These are phyloP conservation scores for Lanius ludovicianus DNA, from an alignment of 2,113 vertebrate species.

Conservation along the genomic window DNA sequence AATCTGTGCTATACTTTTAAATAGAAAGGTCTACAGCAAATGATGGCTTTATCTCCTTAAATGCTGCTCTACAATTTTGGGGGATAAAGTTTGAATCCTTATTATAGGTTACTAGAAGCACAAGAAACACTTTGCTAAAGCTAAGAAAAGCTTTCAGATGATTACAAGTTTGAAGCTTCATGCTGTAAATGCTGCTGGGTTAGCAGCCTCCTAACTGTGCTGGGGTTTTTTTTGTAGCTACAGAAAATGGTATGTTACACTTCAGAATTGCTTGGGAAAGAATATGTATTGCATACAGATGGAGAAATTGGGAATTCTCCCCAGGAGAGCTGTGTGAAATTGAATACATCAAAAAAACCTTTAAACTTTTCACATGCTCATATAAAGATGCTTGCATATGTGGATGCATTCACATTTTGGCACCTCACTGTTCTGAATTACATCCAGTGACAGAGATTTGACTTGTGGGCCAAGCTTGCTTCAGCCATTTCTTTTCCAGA, in stretches of 20 bases:
- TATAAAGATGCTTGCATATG: not conserved
- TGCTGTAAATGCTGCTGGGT: not conserved
- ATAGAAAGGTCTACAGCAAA: conserved; percentile 10
- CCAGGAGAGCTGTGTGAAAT: not conserved
- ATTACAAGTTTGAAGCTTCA: conserved; percentile 20
- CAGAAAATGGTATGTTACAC: conserved; percentile 46
- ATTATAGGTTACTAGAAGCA: conserved; percentile 50
- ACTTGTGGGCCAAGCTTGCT: not conserved
- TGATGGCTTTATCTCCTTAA: not conserved
- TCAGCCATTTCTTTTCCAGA: not conserved
- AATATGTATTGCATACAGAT: not conserved
- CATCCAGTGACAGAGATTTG: not conserved
- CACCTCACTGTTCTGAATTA: not conserved
- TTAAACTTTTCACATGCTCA: not conserved
- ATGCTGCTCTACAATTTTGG: not conserved
- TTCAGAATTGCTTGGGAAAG: not conserved
- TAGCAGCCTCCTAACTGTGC: not conserved
- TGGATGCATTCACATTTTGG: not conserved
- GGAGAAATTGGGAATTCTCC: not conserved
- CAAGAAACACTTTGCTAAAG: conserved; percentile 16
- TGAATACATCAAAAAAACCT: not conserved
- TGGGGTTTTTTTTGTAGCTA: conserved; percentile 9
- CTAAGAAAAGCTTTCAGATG: conserved; percentile 49
- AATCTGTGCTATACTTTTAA: not conserved
- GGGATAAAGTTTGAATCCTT: conserved; percentile 2